A percentile compares a stretch with the other conserved stretches of the same genome.
phyloP scores from a whole-genome alignment of 2,113 vertebrate species.

The Cyphomyrus discorhynchus region DNA sequence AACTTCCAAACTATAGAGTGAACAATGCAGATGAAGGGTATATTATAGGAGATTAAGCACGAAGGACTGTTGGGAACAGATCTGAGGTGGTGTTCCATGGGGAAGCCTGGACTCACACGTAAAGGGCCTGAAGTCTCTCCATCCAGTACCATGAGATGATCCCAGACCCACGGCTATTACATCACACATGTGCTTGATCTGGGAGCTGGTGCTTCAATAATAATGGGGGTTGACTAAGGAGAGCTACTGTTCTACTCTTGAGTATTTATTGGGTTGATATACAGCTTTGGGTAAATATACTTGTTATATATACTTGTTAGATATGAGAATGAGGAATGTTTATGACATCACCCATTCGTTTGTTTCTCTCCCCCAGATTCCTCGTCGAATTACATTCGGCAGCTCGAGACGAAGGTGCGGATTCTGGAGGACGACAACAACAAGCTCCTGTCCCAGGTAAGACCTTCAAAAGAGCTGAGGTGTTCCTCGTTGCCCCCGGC shows the following conservation, averaged over 20 bases:
- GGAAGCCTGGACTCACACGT: background rate
- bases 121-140: background rate
- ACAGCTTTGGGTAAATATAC: background rate
- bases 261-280: background rate
- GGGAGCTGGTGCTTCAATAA: background rate
- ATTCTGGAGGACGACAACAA: slow-evolving; percentile 81
- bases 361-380: slow-evolving; percentile 64
- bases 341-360: background rate
- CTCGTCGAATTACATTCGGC: slow-evolving; percentile 83
- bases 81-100: too few species aligned
- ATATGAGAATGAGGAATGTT: background rate
- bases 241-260: background rate
- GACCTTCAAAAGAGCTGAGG: background rate
- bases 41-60: background rate
- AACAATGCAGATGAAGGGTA: background rate
- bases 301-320: background rate
- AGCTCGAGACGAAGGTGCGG: slow-evolving; percentile 88
- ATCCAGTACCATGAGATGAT: background rate
- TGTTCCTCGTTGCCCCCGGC: background rate
- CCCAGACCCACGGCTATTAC: background rate
- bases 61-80: background rate
- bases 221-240: background rate
- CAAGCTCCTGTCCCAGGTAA: slow-evolving; percentile 85
- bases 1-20: background rate
- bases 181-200: background rate